Evolutionary conservation across 2,888 invertebrate genomes (phyloP).

Genomic region (Xanthia icteritia): DNA sequence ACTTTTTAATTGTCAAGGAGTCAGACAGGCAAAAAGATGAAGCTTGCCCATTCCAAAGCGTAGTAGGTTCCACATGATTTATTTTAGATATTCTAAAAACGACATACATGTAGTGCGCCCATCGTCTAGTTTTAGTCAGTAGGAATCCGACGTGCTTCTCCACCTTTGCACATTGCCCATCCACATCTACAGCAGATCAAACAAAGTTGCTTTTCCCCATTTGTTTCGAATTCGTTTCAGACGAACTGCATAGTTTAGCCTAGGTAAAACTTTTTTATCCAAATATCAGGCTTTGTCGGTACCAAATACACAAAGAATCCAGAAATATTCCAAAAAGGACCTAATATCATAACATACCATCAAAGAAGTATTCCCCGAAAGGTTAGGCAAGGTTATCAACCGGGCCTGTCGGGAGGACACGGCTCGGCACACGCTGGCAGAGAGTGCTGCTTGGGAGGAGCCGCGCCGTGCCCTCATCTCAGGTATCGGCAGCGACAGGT

Average conservation of each 20-base stretch:
- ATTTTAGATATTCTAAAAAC: neutral
- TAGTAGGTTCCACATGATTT: neutral
- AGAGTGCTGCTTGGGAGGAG: too few relatives aligned
- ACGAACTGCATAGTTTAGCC: neutral
- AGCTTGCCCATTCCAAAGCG: neutral
- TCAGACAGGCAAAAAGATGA: neutral
- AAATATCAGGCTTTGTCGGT: neutral
- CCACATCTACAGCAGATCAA: neutral
- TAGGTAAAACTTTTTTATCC: neutral
- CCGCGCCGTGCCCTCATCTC: too few relatives aligned
- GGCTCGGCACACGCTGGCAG: too few relatives aligned
- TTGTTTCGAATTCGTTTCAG: neutral
- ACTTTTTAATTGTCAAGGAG: neutral
- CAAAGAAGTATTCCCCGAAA: too few relatives aligned
- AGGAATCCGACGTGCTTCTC: neutral
- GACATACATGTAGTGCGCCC: neutral
- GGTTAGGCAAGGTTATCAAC: too few relatives aligned
- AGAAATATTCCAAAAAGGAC: neutral
- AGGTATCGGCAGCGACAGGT: too few relatives aligned
- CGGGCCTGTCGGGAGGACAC: too few relatives aligned
- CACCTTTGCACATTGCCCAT: neutral
- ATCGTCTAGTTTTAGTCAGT: neutral
- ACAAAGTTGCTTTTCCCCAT: neutral
- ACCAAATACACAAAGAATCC: neutral
- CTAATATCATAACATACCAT: neutral